Evolutionary conservation across 2,888 invertebrate species (phyloP), one percentile per base, ranked within the genome.

Genomic region (Caenorhabditis sp.): DNA sequence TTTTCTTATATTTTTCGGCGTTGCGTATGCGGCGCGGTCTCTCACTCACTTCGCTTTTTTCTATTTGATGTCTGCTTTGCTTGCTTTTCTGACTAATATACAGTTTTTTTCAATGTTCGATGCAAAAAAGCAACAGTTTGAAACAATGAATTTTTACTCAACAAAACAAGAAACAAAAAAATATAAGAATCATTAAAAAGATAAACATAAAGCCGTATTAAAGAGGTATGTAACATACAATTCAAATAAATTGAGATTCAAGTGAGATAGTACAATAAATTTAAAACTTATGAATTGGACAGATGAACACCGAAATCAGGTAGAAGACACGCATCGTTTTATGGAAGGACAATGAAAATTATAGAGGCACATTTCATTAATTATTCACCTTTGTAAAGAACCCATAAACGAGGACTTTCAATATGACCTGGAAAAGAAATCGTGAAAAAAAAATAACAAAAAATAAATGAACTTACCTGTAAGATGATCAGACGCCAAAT

Each of bases 361-460:
- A 43, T 17, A 43, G 43, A 17, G 43, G 17, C 43, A 43, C 43
- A 43, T 43, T n/a, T 56, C 56, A 25, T 14, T 10, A 26, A 21
- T 56, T 23, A 87, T 59, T 87, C 87, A 23, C 87, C 87, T 71
- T 87, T 87, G 80, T 81, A 85, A 78, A 87, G 76, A 20, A 87
- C 77, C 84, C 85, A 88, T 21, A 85, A 80, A 23, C 86, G 78
- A 10, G 88, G 87, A 56, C 79, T 77, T 61, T 85, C 87, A 71
- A 86, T 76, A 75, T 82, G 86, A 38, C 83, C 87, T 87, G 63
- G n/a, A 70, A 70, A 53, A 50, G 50, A 17, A 38, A 58, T 27
- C 7, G 12, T 10, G 5, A 27, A 27, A 2, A 27, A 27, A 10
- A 5, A 5, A 26, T 3, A n/a, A 10, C 5, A 27, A 20, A n/a